Conservation (phyloP, 2,888 invertebrate genomes). For the Caenorhabditis sp. region DNA sequence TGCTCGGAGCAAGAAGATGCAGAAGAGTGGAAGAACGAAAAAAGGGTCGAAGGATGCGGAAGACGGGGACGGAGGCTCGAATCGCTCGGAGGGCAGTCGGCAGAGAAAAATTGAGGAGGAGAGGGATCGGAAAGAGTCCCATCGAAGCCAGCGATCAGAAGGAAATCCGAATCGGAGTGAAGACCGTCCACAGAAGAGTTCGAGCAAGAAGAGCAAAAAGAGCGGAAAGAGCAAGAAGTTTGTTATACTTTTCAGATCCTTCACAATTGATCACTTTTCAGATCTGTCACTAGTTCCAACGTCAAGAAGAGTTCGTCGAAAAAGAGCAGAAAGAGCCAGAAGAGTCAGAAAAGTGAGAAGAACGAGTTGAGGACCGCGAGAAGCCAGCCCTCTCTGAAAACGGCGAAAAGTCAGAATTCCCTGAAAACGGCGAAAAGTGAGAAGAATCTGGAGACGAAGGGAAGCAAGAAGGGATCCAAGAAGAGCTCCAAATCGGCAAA, state of each 20-base stretch:
- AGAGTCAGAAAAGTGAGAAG: neutral
- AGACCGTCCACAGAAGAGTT: neutral
- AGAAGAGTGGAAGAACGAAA: neutral
- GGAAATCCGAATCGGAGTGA: neutral
- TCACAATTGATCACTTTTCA: neutral
- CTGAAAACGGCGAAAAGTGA: neutral
- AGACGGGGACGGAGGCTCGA: neutral
- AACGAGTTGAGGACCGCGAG: neutral
- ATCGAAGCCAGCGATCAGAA: neutral
- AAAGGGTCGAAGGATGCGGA: constrained; percentile 2
- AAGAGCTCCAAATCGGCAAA: neutral
- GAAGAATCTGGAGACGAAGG: neutral
- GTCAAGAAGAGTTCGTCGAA: neutral
- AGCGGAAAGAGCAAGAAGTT: constrained; percentile 6
- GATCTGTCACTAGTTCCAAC: constrained; percentile 3
- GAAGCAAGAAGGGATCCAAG: neutral
- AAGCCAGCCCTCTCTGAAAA: constrained; percentile 3
- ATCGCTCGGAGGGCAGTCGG: constrained; percentile 6
- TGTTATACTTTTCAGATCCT: neutral
- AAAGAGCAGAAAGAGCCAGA: constrained; percentile 5
- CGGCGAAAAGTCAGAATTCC: neutral
- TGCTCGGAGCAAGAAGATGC: neutral
- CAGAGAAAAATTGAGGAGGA: constrained; percentile 10
- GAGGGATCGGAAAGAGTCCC: neutral
- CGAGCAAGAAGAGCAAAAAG: constrained; percentile 13